Base-by-base conservation (phyloP, 2,797 vertebrate genomes). In the Lepidocolaptes lacrymiger region DNA sequence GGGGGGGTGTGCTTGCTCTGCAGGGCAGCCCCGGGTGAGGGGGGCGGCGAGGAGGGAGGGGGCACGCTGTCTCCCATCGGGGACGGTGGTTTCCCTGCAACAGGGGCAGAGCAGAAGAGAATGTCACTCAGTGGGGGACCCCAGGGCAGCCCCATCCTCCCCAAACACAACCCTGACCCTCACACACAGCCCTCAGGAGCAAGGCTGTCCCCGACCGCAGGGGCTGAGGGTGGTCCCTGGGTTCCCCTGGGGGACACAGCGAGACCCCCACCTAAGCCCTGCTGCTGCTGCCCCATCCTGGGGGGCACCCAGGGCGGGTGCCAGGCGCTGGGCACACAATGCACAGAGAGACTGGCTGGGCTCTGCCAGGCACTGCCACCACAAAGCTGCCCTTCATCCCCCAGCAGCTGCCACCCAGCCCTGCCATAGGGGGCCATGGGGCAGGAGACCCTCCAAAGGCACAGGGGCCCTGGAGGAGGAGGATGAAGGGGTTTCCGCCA, bases 11-110 rank as follows among this genome's bases (percentile, higher is more conserved):
- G 11, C 32, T 79, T 85, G 83, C 83, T 77, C 22, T 86, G 89
- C 73, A 43, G 76, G n/a, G 76, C 26, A 12, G 7, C 81, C 81
- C 81, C 85, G 8, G 74, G 68, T 0, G 3, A 32, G 37, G 66
- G 27, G 63, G 78, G 56, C 1, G 10, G 88, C 11, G 54, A 19
- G 3, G 84, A 41, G 6, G 5, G 3, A 1, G 46, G 44, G 21
- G 61, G 54, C 69, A 87, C 43, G 56, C 96, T 97, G 91, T 96
- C 93, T 90, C 97, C 93, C 89, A 97, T 97, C 54, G 66, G 96
- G 39, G 95, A 94, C 0, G 51, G 52, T 27, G 91, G 76, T 52
- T 89, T 94, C 75, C 88, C 97, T 97, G 96, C 26, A 94, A 96
- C 36, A 81, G 62, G 80, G 24, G 27, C 46, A 80, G 58, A 89